Conservation (phyloP, 2,888 invertebrate species). For the Octodonta nipae region DNA sequence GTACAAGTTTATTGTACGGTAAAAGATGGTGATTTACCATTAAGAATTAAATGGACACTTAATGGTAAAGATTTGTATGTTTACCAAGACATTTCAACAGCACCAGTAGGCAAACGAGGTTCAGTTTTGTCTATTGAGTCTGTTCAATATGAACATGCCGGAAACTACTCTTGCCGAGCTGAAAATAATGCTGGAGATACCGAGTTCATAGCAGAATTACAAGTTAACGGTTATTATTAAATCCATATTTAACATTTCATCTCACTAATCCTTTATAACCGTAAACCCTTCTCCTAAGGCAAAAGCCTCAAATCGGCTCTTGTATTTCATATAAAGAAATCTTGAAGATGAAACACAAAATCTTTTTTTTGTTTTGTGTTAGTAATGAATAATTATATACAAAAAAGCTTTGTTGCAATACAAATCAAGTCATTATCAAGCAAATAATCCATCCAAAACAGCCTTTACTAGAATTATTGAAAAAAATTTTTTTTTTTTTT, state of each 20-base stretch:
- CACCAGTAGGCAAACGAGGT: slow-evolving; percentile 38
- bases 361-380: too few relatives aligned
- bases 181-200: slow-evolving; percentile 40
- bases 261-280: too few relatives aligned
- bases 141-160: slow-evolving; percentile 40
- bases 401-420: too few relatives aligned
- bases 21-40: slow-evolving; percentile 56
- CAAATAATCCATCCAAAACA: too few relatives aligned
- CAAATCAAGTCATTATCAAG: too few relatives aligned
- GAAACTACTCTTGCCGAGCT: slow-evolving; percentile 44
- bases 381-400: too few relatives aligned
- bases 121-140: slow-evolving; percentile 49
- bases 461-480: too few relatives aligned
- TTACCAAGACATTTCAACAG: slow-evolving; percentile 21
- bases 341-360: too few relatives aligned
- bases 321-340: too few relatives aligned
- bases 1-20: slow-evolving; percentile 55
- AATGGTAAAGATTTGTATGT: slow-evolving; percentile 10
- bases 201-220: slow-evolving; percentile 37
- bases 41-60: slow-evolving; percentile 46
- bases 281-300: too few relatives aligned
- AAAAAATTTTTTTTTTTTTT: too few relatives aligned
- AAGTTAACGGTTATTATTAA: slow-evolving; percentile 39
- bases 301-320: too few relatives aligned
- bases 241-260: not conserved